Percentiles rank a stretch among this genome's conserved stretches.
phyloP scores from a whole-genome alignment of 2,113 vertebrate genomes.

The Heterocephalus glaber region DNA sequence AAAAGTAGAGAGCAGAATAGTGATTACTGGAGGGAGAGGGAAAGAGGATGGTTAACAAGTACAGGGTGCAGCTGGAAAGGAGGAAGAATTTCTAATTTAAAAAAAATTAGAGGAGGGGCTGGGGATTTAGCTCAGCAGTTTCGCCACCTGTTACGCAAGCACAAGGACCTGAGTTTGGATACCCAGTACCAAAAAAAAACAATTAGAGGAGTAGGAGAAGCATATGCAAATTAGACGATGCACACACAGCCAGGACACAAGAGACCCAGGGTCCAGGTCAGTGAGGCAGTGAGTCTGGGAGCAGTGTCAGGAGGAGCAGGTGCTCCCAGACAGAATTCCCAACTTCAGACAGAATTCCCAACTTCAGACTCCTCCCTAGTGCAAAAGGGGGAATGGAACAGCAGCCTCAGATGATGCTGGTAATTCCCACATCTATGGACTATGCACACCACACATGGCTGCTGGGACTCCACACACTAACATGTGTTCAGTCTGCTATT shows the following conservation, averaged over 20 bases:
- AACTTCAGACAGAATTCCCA: not conserved
- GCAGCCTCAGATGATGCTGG: not conserved
- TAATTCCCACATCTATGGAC: not conserved
- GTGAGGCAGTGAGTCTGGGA: too few relatives aligned
- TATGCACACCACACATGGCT: fast-evolving
- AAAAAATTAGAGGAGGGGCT: too few relatives aligned
- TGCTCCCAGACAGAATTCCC: not conserved
- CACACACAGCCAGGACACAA: fast-evolving
- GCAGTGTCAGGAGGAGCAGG: not conserved
- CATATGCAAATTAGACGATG: not conserved
- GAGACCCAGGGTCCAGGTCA: not conserved
- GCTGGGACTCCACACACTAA: not conserved
- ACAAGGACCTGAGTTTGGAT: too few relatives aligned
- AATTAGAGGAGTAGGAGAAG: not conserved
- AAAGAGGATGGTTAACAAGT: too few relatives aligned
- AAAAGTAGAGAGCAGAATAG: not conserved
- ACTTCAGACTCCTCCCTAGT: not conserved
- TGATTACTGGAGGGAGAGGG: not conserved
- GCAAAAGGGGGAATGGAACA: not conserved
- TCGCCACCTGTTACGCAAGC: too few relatives aligned
- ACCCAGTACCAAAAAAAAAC: too few relatives aligned
- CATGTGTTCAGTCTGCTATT: not conserved
- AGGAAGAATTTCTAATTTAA: not conserved
- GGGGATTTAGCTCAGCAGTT: too few relatives aligned
- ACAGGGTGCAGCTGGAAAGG: too few relatives aligned